Evolutionary conservation across 2,113 vertebrate species (phyloP).

Genomic region (Taurulus bubalis): DNA sequence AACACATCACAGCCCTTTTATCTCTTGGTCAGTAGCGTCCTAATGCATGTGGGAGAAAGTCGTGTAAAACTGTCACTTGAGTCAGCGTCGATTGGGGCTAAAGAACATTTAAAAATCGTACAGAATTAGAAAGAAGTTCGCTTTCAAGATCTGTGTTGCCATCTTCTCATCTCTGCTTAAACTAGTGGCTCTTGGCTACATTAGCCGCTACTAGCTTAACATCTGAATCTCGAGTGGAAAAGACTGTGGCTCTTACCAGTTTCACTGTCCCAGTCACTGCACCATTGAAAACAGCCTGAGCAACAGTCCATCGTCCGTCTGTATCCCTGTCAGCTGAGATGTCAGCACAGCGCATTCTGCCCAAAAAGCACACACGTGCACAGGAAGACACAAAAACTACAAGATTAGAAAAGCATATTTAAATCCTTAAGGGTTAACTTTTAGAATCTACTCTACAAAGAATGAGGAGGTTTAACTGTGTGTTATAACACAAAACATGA

Average conservation of each 20-base stretch:
- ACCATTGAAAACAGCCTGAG: slow-evolving; percentile 73
- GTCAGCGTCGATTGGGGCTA: not conserved
- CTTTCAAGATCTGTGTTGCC: not conserved
- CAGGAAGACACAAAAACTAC: slow-evolving; percentile 17
- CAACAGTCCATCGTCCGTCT: slow-evolving; percentile 73
- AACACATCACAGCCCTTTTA: not conserved
- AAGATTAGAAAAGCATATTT: not conserved
- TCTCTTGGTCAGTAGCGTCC: not conserved
- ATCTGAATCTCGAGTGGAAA: not conserved
- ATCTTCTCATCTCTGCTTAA: not conserved
- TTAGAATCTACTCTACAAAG: not conserved
- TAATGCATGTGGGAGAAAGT: not conserved
- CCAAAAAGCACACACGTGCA: slow-evolving; percentile 18
- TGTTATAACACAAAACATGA: slow-evolving; percentile 15
- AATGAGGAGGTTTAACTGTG: slow-evolving; percentile 13
- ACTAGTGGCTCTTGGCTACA: not conserved
- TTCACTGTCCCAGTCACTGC: slow-evolving; percentile 74
- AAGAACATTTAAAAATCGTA: not conserved
- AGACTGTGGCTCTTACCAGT: slow-evolving; percentile 73
- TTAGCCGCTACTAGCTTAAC: not conserved
- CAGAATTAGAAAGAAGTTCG: not conserved
- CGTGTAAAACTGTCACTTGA: not conserved
- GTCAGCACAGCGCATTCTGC: slow-evolving; percentile 81
- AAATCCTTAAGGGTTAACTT: not conserved
- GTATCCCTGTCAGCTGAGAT: slow-evolving; percentile 54